These are phyloP conservation scores for Synanthedon andrenaeformis DNA, from an alignment of 2,888 invertebrate genomes.

Conservation along the genomic window DNA sequence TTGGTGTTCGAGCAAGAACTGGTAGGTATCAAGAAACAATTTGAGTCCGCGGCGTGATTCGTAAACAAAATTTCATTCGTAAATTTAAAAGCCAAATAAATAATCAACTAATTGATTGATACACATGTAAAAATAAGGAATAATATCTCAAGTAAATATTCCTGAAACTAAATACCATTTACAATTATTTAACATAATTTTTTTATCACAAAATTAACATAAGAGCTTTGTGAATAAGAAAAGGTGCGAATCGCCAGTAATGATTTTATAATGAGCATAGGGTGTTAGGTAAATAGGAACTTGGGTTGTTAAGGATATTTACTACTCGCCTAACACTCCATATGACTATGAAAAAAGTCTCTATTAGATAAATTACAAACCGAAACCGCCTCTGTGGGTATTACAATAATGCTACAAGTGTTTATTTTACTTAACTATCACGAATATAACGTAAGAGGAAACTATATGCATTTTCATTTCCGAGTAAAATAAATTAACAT, in stretches of 20 bases:
- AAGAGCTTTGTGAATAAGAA: constrained; percentile 14
- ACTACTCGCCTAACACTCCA: constrained; percentile 14
- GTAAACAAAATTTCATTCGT: constrained; percentile 9
- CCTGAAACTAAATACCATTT: constrained; percentile 22
- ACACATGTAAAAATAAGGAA: constrained; percentile 15
- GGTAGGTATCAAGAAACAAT: constrained; percentile 19
- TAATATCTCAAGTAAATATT: constrained; percentile 13
- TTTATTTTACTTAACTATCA: constrained; percentile 55
- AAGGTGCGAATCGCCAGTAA: constrained; percentile 36
- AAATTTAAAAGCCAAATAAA: constrained; percentile 26
- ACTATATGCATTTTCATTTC: constrained; percentile 37
- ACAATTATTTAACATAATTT: constrained; percentile 15
- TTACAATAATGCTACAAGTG: constrained; percentile 49
- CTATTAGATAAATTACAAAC: constrained; percentile 37
- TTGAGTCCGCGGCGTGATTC: constrained; percentile 41
- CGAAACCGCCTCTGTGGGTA: constrained; percentile 48
- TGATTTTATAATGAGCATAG: constrained; percentile 19
- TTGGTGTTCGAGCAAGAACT: constrained; percentile 24
- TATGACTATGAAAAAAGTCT: constrained; percentile 12
- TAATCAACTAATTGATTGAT: constrained; percentile 19
- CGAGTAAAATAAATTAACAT: constrained; percentile 32
- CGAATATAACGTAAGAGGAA: constrained; percentile 61
- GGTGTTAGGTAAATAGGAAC: constrained; percentile 1
- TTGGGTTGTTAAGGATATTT: constrained; percentile 12
- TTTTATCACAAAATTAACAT: constrained; percentile 31